Percentiles rank a stretch among this genome's conserved stretches.
Evolutionary conservation across 2,113 vertebrate genomes (phyloP).

Genomic region (Rostratula benghalensis): DNA sequence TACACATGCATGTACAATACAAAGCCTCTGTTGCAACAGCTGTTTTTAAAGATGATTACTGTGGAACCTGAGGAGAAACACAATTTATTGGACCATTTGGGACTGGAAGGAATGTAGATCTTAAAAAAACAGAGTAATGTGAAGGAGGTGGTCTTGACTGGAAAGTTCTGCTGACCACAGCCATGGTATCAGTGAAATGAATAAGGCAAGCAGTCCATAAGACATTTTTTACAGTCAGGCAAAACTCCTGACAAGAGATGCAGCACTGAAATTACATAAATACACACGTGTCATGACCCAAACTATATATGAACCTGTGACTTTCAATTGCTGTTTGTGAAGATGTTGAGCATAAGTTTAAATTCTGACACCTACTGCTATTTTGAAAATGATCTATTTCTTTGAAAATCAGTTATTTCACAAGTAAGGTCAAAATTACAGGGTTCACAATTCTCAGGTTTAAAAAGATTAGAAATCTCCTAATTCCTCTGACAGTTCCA

Average conservation of each 20-base stretch:
- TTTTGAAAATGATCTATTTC: neutral
- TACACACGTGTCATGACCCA: rapidly evolving
- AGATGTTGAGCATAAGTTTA: neutral
- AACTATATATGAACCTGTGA: neutral
- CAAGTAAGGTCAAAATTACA: neutral
- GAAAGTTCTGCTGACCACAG: neutral
- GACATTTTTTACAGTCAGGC: neutral
- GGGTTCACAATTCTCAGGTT: neutral
- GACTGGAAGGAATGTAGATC: neutral
- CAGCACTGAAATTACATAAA: neutral
- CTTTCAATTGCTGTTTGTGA: neutral
- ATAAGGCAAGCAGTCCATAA: neutral
- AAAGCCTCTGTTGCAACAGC: neutral
- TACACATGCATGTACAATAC: no score
- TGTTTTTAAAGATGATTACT: neutral
- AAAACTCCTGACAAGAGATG: neutral
- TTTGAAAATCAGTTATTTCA: neutral
- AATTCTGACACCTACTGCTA: neutral
- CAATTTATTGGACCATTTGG: neutral
- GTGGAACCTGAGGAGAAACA: neutral
- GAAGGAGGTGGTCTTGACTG: neutral
- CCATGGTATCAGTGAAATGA: neutral
- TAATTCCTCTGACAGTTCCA: slow-evolving; percentile 1
- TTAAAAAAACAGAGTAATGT: neutral
- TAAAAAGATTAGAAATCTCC: neutral